These are phyloP conservation scores for Vulpes ferrilata DNA, from an alignment of 2,113 vertebrate species.

Conservation along the genomic window DNA sequence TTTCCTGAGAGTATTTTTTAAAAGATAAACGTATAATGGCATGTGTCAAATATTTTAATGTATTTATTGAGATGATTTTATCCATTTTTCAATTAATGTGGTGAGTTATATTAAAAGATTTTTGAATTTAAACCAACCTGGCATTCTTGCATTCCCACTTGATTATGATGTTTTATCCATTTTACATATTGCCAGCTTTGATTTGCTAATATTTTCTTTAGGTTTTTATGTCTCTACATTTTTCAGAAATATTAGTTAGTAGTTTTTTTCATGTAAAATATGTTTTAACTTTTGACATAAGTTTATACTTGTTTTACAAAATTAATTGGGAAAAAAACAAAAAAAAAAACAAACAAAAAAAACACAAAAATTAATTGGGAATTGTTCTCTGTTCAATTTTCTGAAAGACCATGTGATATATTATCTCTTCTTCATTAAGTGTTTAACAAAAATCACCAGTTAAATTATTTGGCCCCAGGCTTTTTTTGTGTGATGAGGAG, in stretches of 20 bases:
- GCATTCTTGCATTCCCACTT: not conserved
- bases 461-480: not conserved
- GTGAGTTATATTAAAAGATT: not conserved
- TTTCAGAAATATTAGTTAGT: not conserved
- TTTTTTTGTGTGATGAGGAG: not conserved
- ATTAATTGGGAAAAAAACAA: not conserved
- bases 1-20: not conserved
- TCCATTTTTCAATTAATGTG: not conserved
- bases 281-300: not conserved
- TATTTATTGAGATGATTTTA: not conserved
- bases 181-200: not conserved
- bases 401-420: not conserved
- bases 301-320: not conserved
- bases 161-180: not conserved
- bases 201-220: not conserved
- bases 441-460: not conserved
- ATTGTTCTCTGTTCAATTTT: not conserved
- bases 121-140: not conserved
- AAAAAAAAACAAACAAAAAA: too few relatives aligned
- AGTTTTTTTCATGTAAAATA: not conserved
- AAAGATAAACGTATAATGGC: not conserved
- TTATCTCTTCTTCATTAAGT: not conserved
- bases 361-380: not conserved
- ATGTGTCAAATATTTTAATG: not conserved
- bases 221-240: not conserved